These are phyloP conservation scores for Orchestia grillus DNA, from an alignment of 1,140 invertebrate genomes.

Conservation along the genomic window DNA sequence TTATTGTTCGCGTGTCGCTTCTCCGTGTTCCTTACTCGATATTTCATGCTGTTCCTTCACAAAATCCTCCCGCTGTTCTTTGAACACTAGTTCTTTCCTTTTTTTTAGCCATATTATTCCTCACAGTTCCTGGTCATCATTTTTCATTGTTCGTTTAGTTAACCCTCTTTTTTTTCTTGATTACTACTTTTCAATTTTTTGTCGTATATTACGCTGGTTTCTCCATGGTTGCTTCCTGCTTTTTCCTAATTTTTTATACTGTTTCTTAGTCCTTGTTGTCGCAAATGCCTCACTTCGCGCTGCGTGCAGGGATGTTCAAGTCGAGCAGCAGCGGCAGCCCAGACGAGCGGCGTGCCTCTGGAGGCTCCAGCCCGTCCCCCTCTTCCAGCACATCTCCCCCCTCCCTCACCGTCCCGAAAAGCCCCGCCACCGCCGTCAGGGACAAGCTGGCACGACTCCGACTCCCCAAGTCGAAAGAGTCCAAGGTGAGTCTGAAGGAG, in stretches of 20 bases:
- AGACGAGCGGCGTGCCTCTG: neutral
- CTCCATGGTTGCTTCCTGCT: neutral
- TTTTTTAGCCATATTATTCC: too few relatives aligned
- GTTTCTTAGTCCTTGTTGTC: neutral
- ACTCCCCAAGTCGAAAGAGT: constrained; percentile 57
- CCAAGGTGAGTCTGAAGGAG: constrained; percentile 42
- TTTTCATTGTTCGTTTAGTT: too few relatives aligned
- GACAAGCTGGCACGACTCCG: constrained; percentile 57
- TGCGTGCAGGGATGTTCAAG: constrained; percentile 32
- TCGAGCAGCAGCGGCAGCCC: constrained; percentile 25
- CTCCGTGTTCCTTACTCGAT: too few relatives aligned
- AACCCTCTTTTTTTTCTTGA: too few relatives aligned
- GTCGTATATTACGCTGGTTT: neutral
- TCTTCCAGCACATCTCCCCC: constrained; percentile 29
- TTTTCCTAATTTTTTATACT: neutral
- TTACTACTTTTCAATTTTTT: too few relatives aligned
- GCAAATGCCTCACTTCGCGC: neutral
- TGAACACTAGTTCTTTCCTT: too few relatives aligned
- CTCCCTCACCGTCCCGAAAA: constrained; percentile 57
- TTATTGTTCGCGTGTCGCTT: too few relatives aligned
- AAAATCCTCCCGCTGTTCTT: too few relatives aligned
- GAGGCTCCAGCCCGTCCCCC: neutral
- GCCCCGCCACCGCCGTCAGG: constrained; percentile 57
- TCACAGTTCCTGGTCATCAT: too few relatives aligned
- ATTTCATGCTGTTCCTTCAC: too few relatives aligned